Conservation (phyloP, 2,888 invertebrate species). For the Trilocha varians region DNA sequence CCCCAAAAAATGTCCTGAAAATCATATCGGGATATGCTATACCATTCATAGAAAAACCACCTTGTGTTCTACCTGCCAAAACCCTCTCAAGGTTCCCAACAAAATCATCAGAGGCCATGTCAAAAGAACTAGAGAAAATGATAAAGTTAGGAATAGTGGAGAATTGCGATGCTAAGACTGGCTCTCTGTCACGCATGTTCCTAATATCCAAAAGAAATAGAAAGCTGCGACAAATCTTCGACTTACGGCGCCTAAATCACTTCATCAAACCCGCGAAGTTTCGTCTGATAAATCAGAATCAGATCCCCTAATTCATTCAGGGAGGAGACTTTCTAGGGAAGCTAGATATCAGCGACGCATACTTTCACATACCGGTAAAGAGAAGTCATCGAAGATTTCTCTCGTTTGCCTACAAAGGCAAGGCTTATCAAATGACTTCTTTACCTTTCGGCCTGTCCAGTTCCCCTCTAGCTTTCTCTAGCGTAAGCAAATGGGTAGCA, state of each 20-base stretch:
- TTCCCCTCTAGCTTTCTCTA: constrained; percentile 18
- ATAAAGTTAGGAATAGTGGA: background rate
- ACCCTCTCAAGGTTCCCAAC: too few relatives aligned
- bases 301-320: constrained; percentile 19
- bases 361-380: constrained; percentile 15
- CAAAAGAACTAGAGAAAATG: too few relatives aligned
- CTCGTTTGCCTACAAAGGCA: constrained; percentile 13
- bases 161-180: background rate
- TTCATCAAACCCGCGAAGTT: constrained; percentile 14
- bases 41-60: background rate
- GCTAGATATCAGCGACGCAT: constrained; percentile 17
- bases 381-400: constrained; percentile 15
- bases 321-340: constrained; percentile 17
- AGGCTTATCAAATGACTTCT: constrained; percentile 20
- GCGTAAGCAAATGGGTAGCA: constrained; percentile 17
- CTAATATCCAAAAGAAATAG: constrained; percentile 13
- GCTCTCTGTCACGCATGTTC: constrained; percentile 13
- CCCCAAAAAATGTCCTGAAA: background rate
- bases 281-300: constrained; percentile 14
- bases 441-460: constrained; percentile 22
- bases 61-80: background rate
- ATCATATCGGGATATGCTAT: background rate
- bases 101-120: too few relatives aligned
- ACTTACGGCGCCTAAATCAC: constrained; percentile 16
- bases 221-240: constrained; percentile 13